These are phyloP conservation scores for Chymomyza caudatula DNA, from an alignment of 2,888 invertebrate species.

Conservation along the genomic window DNA sequence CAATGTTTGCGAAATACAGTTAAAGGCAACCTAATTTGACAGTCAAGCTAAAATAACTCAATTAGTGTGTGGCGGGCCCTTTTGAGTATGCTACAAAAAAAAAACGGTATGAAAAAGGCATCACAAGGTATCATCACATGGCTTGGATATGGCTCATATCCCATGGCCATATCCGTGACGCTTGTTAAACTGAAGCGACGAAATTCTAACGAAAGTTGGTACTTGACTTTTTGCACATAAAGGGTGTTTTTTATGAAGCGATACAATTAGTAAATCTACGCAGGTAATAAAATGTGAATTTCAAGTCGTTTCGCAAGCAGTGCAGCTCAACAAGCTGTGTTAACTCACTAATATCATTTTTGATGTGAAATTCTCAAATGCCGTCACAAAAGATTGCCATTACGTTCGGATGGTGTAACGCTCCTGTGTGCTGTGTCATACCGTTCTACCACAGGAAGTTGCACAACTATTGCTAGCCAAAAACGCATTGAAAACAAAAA, in stretches of 20 bases:
- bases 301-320: too few relatives aligned
- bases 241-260: background rate
- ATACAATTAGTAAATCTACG: too few relatives aligned
- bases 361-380: too few relatives aligned
- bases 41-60: constrained; percentile 64
- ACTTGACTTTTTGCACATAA: background rate
- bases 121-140: background rate
- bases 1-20: background rate
- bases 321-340: too few relatives aligned
- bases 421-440: too few relatives aligned
- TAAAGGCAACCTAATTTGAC: constrained; percentile 61
- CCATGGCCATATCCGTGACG: background rate
- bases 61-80: constrained; percentile 51
- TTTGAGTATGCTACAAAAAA: constrained; percentile 7
- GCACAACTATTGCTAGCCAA: too few relatives aligned
- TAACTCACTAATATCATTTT: too few relatives aligned
- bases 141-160: background rate
- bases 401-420: too few relatives aligned
- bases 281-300: too few relatives aligned
- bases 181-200: background rate
- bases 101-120: background rate
- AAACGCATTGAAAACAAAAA: too few relatives aligned
- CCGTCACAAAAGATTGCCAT: too few relatives aligned
- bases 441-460: too few relatives aligned
- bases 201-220: background rate